Base-by-base conservation (phyloP, 2,888 invertebrate genomes). In the Campoplex nolae region DNA sequence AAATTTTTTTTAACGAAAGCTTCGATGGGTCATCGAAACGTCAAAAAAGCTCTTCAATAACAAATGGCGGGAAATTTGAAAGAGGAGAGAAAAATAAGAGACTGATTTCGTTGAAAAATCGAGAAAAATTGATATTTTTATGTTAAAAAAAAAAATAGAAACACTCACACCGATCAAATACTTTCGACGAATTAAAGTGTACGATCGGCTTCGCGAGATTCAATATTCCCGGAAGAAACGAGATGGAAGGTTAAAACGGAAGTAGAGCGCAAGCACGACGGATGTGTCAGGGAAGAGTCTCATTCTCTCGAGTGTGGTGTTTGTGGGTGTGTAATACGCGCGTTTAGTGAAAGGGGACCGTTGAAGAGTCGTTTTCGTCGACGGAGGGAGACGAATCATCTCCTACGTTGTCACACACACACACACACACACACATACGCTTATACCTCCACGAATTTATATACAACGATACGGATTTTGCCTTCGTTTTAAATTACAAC, bases 231-330 rank as follows among this genome's bases (percentile, higher is more conserved):
- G 81, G 71, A 81, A 81, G 70, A 58, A 88, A 75, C 78, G 58
- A 73, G 82, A 82, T 35, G 42, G 71, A 76, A 70, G 83, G 67
- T 13, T 58, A 67, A 86, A 84, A 86, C 88, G 88, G 86, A 86
- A 86, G 86, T 84, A 78, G 23, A 23, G 51, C 45, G 35, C 70
- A 62, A 84, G 62, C 67, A 32, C 83, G 84, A 88, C 88, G 82
- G 86, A 79, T 84, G 88, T 79, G 84, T 79, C 79, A 80, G 68
- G 81, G 82, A 86, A 88, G 84, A 87, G 65, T 81, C 76, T 83
- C 87, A 56, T 65, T 82, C 77, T 77, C 77, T 65, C 79, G 79
- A 74, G 83, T 35, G 67, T 56, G 81, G 84, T 56, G 32, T 70
- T 62, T 58, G 82, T 62, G 4, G 54, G 45, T 65, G 68, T 79